Conservation (phyloP, 2,888 invertebrate genomes). For the Mythimna ferrago region DNA sequence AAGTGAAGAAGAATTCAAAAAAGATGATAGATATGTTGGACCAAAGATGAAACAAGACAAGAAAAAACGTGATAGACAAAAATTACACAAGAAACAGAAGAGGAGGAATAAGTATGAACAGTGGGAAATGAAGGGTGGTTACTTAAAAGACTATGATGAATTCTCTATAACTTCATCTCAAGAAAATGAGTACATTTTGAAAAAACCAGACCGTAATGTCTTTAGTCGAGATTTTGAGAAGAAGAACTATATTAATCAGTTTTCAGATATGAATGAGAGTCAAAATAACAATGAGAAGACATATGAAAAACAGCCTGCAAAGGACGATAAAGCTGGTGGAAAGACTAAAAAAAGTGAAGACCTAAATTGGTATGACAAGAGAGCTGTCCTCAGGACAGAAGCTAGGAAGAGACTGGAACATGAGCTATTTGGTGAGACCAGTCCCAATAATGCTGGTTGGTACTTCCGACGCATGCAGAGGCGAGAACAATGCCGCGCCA, state of each 20-base stretch:
- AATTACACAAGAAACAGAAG: conserved; percentile 84
- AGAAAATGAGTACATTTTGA: conserved; percentile 71
- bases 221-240: conserved; percentile 68
- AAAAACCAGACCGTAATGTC: conserved; percentile 69
- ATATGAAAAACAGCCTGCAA: conserved; percentile 40
- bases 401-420: conserved; percentile 82
- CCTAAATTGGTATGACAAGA: conserved; percentile 82
- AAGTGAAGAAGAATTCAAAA: conserved; percentile 83
- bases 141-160: conserved; percentile 84
- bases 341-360: conserved; percentile 68
- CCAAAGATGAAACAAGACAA: conserved; percentile 78
- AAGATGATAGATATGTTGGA: conserved; percentile 82
- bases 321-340: conserved; percentile 51
- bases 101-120: conserved; percentile 85
- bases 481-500: conserved; percentile 85
- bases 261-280: conserved; percentile 63
- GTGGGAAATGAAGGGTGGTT: conserved; percentile 87
- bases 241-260: conserved; percentile 67
- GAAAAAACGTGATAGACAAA: conserved; percentile 82
- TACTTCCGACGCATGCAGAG: conserved; percentile 87
- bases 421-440: conserved; percentile 79
- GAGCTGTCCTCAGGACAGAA: conserved; percentile 78
- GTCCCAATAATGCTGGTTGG: conserved; percentile 83
- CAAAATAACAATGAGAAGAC: conserved; percentile 57
- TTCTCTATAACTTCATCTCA: conserved; percentile 75